Evolutionary conservation across 2,113 vertebrate species (phyloP), one percentile per base, ranked within the genome.

Genomic region (Pangasianodon gigas): DNA sequence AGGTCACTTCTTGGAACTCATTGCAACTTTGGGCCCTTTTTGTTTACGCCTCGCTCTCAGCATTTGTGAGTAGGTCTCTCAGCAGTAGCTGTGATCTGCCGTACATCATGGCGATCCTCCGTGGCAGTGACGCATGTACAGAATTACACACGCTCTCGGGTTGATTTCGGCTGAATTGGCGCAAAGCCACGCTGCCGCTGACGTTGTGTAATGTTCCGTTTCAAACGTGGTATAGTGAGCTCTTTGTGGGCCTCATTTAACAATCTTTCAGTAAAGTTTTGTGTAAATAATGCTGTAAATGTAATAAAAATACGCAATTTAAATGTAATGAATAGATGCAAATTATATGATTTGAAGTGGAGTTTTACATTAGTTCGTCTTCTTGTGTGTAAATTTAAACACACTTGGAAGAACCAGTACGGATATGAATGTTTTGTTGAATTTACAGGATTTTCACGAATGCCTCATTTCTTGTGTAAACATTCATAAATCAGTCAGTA

Each of bases 141-240:
- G 62, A 46, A 71, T 67, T 29, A 51, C 75, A 79, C 75, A 29
- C 24, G 62, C 79, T 7, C 44, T 54, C 71, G 81, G 69, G 37
- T 89, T 71, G 62, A 26, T 71, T 86, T 86, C 67, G n/a, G 65
- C 11, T 10, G 19, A 19, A 13, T 37, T 86, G 85, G 85, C 85
- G 54, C 46, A 52, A 54, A 71, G 44, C 46, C 84, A 85, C 16
- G 18, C 84, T 46, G 56, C 41, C 10, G 41, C 84, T 85, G 84
- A 67, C 44, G 29, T 51, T 37, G 51, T n/a, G 21, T 1, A 24
- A 52, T 65, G 37, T 52, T 86, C 65, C 11, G 29, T 86, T 86
- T 86, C 85, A 32, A 10, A 54, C 48, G 32, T 24, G 65, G 46
- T 54, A 11, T 6, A 37, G 62, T 24, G 46, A 48, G 46, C 75